phyloP scores from a whole-genome alignment of 2,888 invertebrate genomes.

The Cosmia pyralina region DNA sequence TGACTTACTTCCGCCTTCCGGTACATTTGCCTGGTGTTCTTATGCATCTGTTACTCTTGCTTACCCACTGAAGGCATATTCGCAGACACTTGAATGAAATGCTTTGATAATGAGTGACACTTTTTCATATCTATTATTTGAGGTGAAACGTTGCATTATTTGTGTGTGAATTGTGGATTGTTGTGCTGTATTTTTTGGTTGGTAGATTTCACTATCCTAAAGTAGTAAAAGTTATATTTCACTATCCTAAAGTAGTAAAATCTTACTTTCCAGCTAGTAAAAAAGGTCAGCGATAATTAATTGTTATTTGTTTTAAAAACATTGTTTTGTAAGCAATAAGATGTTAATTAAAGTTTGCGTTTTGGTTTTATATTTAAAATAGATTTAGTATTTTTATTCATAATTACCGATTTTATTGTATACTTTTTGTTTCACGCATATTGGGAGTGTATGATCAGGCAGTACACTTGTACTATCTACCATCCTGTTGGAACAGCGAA shows the following conservation, averaged over 20 bases:
- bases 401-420: not conserved
- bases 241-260: too few relatives aligned
- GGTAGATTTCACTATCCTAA: not conserved
- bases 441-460: constrained; percentile 96
- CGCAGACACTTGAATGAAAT: not conserved
- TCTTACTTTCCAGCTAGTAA: not conserved
- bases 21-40: constrained; percentile 16
- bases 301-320: too few relatives aligned
- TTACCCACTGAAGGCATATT: not conserved
- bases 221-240: not conserved
- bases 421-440: constrained; percentile 91
- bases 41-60: constrained; percentile 4
- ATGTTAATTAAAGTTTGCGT: too few relatives aligned
- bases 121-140: not conserved
- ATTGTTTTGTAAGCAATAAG: not conserved
- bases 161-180: too few relatives aligned
- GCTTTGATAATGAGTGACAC: not conserved
- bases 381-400: not conserved
- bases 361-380: not conserved
- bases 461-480: constrained; percentile 95
- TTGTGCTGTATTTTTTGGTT: not conserved
- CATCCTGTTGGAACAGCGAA: constrained; percentile 97
- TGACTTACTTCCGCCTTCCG: constrained; percentile 55
- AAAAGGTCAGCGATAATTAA: not conserved
- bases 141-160: not conserved